A percentile compares a stretch with the other conserved stretches of the same genome.
phyloP scores from a whole-genome alignment of 2,113 vertebrate genomes.

The Scytalopus superciliaris region DNA sequence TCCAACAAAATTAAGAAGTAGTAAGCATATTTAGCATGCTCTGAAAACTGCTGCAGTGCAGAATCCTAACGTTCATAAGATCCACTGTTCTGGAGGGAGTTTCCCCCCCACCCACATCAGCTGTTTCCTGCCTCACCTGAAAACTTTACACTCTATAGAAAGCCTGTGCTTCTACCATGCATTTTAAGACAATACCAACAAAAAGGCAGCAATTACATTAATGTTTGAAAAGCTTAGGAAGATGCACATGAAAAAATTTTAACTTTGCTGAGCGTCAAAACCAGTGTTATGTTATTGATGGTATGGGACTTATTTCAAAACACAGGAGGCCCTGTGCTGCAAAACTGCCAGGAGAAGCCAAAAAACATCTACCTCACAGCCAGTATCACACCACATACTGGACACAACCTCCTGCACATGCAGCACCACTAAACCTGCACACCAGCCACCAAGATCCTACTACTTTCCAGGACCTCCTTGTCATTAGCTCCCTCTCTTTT shows the following conservation, averaged over 20 bases:
- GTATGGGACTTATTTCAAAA: not conserved
- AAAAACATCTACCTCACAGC: not conserved
- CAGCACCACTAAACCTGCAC: not conserved
- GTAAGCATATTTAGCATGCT: not conserved
- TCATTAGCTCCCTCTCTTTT: not conserved
- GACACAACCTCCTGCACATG: not conserved
- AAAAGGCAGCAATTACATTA: not conserved
- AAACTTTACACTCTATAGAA: not conserved
- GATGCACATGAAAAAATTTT: not conserved
- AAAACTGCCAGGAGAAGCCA: not conserved
- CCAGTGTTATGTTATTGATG: fast-evolving
- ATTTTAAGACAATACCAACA: not conserved
- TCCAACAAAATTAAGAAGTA: not conserved
- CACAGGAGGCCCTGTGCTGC: not conserved
- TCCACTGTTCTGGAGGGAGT: not conserved
- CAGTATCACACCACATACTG: not conserved
- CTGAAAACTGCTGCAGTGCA: not conserved
- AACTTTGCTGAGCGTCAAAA: not conserved
- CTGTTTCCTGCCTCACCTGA: not conserved
- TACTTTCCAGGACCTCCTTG: not conserved
- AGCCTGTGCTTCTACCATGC: not conserved
- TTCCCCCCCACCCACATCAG: too few species aligned
- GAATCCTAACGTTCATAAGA: not conserved
- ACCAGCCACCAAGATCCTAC: fast-evolving
- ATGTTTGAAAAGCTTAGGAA: not conserved